A percentile compares a stretch with the other conserved stretches of the same genome.
These are phyloP conservation scores for Rhingia campestris DNA, from an alignment of 2,888 invertebrate species.

Conservation along the genomic window DNA sequence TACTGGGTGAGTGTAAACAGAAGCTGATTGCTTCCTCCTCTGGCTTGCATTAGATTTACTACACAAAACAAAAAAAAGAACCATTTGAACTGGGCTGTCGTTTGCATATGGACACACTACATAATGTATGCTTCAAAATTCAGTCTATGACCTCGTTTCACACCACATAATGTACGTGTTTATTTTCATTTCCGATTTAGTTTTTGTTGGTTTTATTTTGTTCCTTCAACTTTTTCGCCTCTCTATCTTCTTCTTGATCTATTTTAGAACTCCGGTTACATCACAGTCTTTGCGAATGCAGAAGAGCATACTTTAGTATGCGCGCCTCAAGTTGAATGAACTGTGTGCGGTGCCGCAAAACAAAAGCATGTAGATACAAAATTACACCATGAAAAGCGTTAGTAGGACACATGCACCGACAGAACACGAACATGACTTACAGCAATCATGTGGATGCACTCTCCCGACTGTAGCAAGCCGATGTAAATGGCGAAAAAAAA, in stretches of 20 bases:
- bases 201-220: slow-evolving; percentile 50
- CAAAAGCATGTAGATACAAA: slow-evolving; percentile 48
- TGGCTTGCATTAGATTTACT: slow-evolving; percentile 40
- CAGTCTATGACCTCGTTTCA: slow-evolving; percentile 70
- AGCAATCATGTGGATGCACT: slow-evolving; percentile 8
- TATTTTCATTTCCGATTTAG: slow-evolving; percentile 70
- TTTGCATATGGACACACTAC: slow-evolving; percentile 44
- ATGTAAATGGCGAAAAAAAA: slow-evolving; percentile 36
- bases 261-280: slow-evolving; percentile 72
- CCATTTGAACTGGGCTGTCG: slow-evolving; percentile 50
- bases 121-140: slow-evolving; percentile 27
- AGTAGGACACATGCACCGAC: slow-evolving; percentile 67
- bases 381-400: slow-evolving; percentile 68
- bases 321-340: slow-evolving; percentile 65
- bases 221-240: slow-evolving; percentile 27
- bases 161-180: slow-evolving; percentile 50
- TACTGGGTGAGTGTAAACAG: slow-evolving; percentile 50
- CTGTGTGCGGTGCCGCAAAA: slow-evolving; percentile 59
- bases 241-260: slow-evolving; percentile 62
- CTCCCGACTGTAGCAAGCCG: slow-evolving; percentile 20
- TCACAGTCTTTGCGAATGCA: slow-evolving; percentile 72
- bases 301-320: slow-evolving; percentile 53
- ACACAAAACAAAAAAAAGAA: slow-evolving; percentile 29
- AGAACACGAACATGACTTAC: slow-evolving; percentile 37
- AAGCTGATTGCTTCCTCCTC: slow-evolving; percentile 66